A percentile compares a stretch with the other conserved stretches of the same genome.
These are phyloP conservation scores for Phenacoccus solenopsis DNA, from an alignment of 1,140 invertebrate species.

Conservation along the genomic window DNA sequence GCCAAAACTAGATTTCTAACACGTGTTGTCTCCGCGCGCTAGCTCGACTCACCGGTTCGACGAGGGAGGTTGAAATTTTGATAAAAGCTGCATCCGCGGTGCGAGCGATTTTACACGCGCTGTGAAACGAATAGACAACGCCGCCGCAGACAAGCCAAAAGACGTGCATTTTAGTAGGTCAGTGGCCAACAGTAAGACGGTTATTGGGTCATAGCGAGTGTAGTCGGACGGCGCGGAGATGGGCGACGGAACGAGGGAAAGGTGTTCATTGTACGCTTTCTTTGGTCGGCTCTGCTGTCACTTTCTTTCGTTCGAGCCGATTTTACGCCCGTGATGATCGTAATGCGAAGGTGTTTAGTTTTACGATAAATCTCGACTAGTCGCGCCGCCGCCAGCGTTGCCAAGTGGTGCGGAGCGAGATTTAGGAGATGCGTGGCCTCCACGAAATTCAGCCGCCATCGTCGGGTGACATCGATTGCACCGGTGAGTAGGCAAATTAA, in stretches of 20 bases:
- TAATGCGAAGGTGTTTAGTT: background rate
- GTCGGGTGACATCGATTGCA: no score
- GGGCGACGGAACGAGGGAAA: background rate
- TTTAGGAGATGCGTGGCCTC: no score
- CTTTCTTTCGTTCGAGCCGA: background rate
- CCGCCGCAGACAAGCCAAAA: background rate
- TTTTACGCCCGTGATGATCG: background rate
- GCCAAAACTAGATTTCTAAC: background rate
- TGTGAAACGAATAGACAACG: conserved; percentile 1
- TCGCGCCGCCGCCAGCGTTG: background rate
- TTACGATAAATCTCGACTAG: background rate
- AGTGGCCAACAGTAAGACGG: background rate
- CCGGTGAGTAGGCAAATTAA: background rate
- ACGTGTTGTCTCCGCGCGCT: background rate
- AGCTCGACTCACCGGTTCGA: no score
- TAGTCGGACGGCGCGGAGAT: background rate
- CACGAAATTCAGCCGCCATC: no score
- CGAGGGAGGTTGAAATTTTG: no score
- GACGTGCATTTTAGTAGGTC: background rate
- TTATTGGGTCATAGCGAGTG: background rate
- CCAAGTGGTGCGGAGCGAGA: background rate
- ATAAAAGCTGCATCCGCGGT: no score
- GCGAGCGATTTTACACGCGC: no score
- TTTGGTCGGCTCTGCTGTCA: background rate
- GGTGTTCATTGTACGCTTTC: background rate